phyloP scores from a whole-genome alignment of 1,140 invertebrate species.

The Aphis gossypii region DNA sequence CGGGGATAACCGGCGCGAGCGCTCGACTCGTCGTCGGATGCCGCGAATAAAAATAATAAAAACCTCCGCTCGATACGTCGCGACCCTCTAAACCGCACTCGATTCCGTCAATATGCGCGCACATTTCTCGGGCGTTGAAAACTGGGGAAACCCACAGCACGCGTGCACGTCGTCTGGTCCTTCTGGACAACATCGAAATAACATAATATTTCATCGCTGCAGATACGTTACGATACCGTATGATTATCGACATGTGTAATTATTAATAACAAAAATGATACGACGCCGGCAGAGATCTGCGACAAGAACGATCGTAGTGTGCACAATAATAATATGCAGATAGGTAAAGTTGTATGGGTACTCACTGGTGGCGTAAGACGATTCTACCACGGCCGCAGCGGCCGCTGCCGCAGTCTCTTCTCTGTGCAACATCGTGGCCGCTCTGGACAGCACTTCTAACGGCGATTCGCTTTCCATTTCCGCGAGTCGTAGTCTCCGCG shows the following conservation, averaged over 20 bases:
- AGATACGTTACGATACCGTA: no score
- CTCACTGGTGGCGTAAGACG: constrained; percentile 84
- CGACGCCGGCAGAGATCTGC: background rate
- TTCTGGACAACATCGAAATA: background rate
- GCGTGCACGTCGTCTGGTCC: background rate
- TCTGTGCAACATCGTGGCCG: constrained; percentile 85
- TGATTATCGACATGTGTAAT: background rate
- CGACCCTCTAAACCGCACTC: background rate
- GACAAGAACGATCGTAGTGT: background rate
- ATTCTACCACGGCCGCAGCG: constrained; percentile 60
- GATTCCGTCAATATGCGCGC: background rate
- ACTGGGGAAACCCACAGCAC: background rate
- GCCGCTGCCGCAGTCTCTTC: constrained; percentile 61
- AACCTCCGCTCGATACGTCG: background rate
- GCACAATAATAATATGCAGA: background rate
- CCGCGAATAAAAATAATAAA: background rate
- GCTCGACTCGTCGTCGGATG: background rate
- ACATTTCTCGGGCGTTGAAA: background rate
- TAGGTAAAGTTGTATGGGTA: constrained; percentile 65
- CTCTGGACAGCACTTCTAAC: constrained; percentile 85
- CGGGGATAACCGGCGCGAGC: constrained; percentile 37
- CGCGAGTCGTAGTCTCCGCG: background rate
- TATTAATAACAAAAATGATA: background rate
- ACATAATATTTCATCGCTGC: background rate
- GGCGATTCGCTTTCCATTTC: constrained; percentile 72